Evolutionary conservation across 2,888 invertebrate species (phyloP).

Genomic region (Lepas anatifera): DNA sequence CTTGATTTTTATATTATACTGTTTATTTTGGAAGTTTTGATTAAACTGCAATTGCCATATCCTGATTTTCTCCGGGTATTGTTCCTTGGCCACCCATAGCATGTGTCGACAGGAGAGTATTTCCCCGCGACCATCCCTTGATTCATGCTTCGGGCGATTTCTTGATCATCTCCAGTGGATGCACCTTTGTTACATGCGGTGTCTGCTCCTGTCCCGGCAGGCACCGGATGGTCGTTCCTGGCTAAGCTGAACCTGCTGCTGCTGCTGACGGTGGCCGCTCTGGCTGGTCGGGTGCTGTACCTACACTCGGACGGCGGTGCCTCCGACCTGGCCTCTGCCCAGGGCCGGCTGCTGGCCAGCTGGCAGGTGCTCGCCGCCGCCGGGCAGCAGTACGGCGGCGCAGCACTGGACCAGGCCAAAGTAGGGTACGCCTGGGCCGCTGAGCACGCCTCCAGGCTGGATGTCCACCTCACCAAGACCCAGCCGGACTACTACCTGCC

Average conservation of each 20-base stretch:
- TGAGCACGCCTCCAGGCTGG: not conserved
- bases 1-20: no score
- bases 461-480: not conserved
- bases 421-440: not conserved
- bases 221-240: not conserved
- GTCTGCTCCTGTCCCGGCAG: no score
- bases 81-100: no score
- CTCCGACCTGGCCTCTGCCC: not conserved
- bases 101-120: no score
- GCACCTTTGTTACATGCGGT: no score
- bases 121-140: no score
- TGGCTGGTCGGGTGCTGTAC: not conserved
- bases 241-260: constrained; percentile 1
- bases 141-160: no score
- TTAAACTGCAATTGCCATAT: no score
- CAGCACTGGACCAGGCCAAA: not conserved
- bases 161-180: no score
- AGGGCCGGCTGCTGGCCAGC: not conserved
- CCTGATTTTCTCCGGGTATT: no score
- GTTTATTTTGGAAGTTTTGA: no score
- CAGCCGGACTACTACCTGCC: not conserved
- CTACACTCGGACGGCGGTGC: not conserved
- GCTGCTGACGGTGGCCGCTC: not conserved
- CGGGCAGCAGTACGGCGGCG: not conserved
- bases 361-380: not conserved